Evolutionary conservation across 92 coral and sea anemone genomes (phyloP), one percentile per base, ranked within the genome.

Genomic region (Isaurus tuberculatus): DNA sequence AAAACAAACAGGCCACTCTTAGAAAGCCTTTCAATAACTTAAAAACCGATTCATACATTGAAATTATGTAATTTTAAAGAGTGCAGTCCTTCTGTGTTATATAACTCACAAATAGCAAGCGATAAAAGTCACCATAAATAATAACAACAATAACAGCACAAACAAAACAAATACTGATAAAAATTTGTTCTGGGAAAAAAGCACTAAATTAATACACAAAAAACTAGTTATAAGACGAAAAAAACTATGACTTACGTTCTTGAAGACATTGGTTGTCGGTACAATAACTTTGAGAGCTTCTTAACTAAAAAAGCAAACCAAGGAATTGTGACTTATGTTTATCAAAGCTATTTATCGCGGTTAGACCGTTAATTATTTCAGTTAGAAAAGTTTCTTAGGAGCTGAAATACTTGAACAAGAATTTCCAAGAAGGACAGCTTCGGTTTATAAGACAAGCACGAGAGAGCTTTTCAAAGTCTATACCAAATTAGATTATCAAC

Each of bases 211-310:
- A n/a, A n/a, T n/a, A n/a, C n/a, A n/a, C n/a, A 11, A 19, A 20
- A 51, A 51, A 3, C 17, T 13, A 14, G 20, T 9, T 5, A 14
- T 1, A 30, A 79, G 3, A 53, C 23, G 40, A 33, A 29, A 29
- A 43, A 34, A 33, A 19, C 10, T 49, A 14, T 25, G 43, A 95
- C 99, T 90, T 89, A 97, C 99, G 83, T 53, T 97, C 99, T 91
- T 90, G 95, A 19, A 94, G 87, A 72, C 99, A 97, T 80, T 97
- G 98, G 83, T 92, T 97, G 65, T 97, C 99, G 23, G 99, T 94
- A 70, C 99, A 97, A 53, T 97, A 97, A 78, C 92, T 97, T 79
- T 97, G 99, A 30, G 99, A 97, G 46, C 91, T 88, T 83, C 99
- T 86, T 63, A 97, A 90, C 99, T 97, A 83, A 77, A 70, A 84